Base-by-base conservation (phyloP, 1,140 invertebrate genomes). In the Drosophila navojoa region DNA sequence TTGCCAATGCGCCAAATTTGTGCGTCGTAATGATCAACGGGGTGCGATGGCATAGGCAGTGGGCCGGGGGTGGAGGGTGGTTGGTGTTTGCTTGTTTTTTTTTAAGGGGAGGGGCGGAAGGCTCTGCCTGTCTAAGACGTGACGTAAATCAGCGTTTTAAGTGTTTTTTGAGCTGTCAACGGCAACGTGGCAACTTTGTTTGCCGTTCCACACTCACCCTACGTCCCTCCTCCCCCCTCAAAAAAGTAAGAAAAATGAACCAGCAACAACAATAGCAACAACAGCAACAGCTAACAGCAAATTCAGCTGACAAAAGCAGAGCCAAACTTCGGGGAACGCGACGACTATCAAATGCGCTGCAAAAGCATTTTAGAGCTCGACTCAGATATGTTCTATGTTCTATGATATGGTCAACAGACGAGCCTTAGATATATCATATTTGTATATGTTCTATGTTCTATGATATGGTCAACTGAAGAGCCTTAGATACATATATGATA, bases 121-220 rank as follows among this genome's bases (percentile, higher is more conserved):
- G 58, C 19, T 22, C 55, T 47, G 44, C 53, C 79, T 79, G 82
- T 87, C 79, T 82, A 57, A 68, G 76, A 89, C 79, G 84, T 87
- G 79, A 79, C 76, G 79, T 77, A 82, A 82, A 86, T 87, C 82
- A 77, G 82, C 70, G 82, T 87, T 79, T 87, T 89, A 87, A 82
- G 82, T 87, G 76, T 77, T 77, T 73, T 73, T 78, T 63, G 79
- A 87, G 75, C 82, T 87, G 72, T 87, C 82, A 87, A 79, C 71
- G 59, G 79, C 79, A 79, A 77, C 75, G 75, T 70, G 75, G 75
- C 74, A 86, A 87, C 75, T 86, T 86, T 78, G 81, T 76, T 73
- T 84, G 50, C 40, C 29, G 54, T 40, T 29, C 27, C 27, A 5
- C 27, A 29, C 27, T 29, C 64, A 22, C 19, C 19, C 19, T 22